Base-by-base conservation (phyloP, 2,797 vertebrate genomes). In the Catharus ustulatus region DNA sequence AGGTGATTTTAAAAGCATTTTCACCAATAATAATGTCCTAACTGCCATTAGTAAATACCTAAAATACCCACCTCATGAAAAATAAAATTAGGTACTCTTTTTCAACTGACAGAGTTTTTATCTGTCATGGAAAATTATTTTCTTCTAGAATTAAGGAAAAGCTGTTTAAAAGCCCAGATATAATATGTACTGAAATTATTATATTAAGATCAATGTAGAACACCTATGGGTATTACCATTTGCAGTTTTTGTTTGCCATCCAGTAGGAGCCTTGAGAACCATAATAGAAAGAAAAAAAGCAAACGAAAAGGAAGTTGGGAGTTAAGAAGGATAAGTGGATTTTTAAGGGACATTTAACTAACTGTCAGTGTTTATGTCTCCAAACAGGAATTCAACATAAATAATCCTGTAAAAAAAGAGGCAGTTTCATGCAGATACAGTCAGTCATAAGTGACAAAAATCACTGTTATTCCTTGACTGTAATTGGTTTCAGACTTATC, bases 41-140 rank as follows among this genome's bases (percentile, higher is more conserved):
- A 71, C 30, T 45, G 4, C 21, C 9, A 19, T 77, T 78, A 71
- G 26, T 46, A 59, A 93, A 61, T 42, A 49, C 1, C 4, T 62
- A 62, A 80, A 66, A 64, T 51, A 23, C 1, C 3, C 5, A 2
- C 5, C 2, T 1, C 9, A 4, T 8, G 1, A 30, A 34, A 52
- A 36, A 36, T 34, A 66, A 55, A 54, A 16, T 2, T 15, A 34
- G 5, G 9, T 36, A n/a, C 23, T 2, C 0, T 32, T 68, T 71
- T 81, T 64, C 38, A 64, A 10, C 12, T 51, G 15, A 20, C 18
- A 24, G 3, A 49, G 2, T 15, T 86, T 74, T 42, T 63, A 42
- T 1, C 4, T 1, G 22, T 27, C 43, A 62, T 22, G 8, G 81
- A 22, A 29, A 80, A 13, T 36, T 62, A 0, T 58, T 64, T 80